Conservation (phyloP, 2,113 vertebrate genomes). For the Bostrychus sinensis region DNA sequence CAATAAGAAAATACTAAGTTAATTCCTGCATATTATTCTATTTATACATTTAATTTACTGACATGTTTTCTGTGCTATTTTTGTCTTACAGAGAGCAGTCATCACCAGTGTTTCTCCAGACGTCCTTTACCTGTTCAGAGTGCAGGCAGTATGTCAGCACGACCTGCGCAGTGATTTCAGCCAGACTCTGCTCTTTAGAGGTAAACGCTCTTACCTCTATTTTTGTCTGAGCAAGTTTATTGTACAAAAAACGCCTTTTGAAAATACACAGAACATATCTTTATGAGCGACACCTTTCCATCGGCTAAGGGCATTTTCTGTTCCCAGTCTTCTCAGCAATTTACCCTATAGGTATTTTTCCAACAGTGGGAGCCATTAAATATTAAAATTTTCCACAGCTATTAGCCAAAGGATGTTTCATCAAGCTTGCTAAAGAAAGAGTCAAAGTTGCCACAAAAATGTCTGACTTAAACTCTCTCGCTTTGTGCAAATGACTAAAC, state of each 20-base stretch:
- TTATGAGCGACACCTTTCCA: not conserved
- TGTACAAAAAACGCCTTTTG: no score
- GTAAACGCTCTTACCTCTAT: slow-evolving; percentile 66
- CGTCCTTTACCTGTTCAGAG: slow-evolving; percentile 96
- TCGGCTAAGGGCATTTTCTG: not conserved
- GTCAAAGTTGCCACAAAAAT: slow-evolving; percentile 1
- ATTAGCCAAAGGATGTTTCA: not conserved
- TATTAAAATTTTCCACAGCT: not conserved
- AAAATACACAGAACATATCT: not conserved
- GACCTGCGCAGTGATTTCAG: slow-evolving; percentile 99
- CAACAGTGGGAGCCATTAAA: no score
- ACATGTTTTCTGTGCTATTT: slow-evolving; percentile 6
- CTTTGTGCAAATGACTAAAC: not conserved
- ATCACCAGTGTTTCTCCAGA: slow-evolving; percentile 95
- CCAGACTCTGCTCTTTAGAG: slow-evolving; percentile 96
- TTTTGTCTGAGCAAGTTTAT: not conserved
- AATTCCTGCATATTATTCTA: not conserved
- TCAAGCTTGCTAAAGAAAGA: not conserved
- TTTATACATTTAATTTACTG: no score
- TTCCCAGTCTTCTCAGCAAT: not conserved
- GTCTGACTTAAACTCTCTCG: not conserved
- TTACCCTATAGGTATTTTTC: no score
- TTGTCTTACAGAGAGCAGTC: slow-evolving; percentile 89
- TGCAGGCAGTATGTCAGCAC: slow-evolving; percentile 95
- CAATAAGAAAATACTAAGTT: not conserved